phyloP scores from a whole-genome alignment of 2,113 vertebrate species.

The Gadus chalcogrammus region DNA sequence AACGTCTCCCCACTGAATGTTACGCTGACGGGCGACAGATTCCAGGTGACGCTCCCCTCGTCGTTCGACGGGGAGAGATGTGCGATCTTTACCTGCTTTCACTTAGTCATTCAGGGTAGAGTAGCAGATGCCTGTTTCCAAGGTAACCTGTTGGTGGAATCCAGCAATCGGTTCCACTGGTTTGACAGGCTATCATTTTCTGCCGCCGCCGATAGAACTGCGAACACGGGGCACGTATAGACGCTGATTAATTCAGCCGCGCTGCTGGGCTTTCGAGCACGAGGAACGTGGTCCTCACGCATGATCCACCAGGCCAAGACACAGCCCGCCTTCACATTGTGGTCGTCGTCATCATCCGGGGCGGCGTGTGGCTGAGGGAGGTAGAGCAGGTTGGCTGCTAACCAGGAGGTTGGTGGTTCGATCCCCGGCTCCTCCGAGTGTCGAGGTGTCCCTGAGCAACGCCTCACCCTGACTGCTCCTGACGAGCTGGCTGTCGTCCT shows the following conservation, averaged over 20 bases:
- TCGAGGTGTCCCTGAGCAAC: too few species aligned
- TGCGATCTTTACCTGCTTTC: conserved; percentile 39
- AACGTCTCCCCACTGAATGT: conserved; percentile 38
- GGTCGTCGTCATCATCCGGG: too few species aligned
- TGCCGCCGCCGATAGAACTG: conserved; percentile 3
- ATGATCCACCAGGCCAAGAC: too few species aligned
- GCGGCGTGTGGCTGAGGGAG: too few species aligned
- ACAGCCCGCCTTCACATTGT: too few species aligned
- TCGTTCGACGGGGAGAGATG: conserved; percentile 32
- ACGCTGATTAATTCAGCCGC: not conserved
- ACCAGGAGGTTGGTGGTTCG: too few species aligned
- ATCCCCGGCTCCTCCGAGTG: too few species aligned
- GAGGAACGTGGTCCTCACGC: not conserved
- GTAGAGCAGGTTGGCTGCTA: too few species aligned
- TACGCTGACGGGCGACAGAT: conserved; percentile 36
- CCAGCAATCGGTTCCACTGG: conserved; percentile 21
- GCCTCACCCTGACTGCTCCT: too few species aligned
- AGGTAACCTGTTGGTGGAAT: conserved; percentile 52
- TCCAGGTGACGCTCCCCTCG: conserved; percentile 37
- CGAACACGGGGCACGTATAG: not conserved
- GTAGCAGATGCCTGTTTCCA: conserved; percentile 54
- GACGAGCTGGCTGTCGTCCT: too few species aligned
- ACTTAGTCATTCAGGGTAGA: conserved; percentile 30
- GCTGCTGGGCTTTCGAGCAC: not conserved
- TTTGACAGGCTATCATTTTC: conserved; percentile 39